These are phyloP conservation scores for Gnathonemus longibarbis DNA, from an alignment of 2,113 vertebrate genomes.

Conservation along the genomic window DNA sequence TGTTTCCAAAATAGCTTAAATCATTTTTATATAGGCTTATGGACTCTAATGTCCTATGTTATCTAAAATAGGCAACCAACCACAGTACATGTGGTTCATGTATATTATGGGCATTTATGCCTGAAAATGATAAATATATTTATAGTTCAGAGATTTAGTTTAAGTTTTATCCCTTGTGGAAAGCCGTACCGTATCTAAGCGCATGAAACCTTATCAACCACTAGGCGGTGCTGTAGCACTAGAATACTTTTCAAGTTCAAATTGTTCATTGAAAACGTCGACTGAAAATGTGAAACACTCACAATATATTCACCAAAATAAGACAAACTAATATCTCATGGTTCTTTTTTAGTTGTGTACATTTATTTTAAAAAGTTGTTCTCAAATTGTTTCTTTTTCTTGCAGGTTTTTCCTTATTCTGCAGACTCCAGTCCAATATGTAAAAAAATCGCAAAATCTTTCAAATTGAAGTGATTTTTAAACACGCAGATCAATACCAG, in stretches of 20 bases:
- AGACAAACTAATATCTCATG: too few relatives aligned
- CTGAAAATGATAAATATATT: slow-evolving; percentile 1
- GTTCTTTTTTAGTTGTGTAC: too few relatives aligned
- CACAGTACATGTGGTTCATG: neutral
- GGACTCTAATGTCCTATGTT: neutral
- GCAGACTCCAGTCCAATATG: too few relatives aligned
- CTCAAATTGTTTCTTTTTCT: too few relatives aligned
- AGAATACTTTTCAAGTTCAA: neutral
- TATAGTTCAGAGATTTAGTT: neutral
- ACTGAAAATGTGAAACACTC: neutral
- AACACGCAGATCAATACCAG: neutral
- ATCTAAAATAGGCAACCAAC: neutral
- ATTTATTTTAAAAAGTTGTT: too few relatives aligned
- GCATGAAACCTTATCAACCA: neutral
- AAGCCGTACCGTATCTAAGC: neutral
- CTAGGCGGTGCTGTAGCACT: neutral
- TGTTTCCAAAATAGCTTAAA: neutral
- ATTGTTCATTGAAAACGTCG: neutral
- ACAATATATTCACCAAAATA: neutral
- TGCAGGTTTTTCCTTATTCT: too few relatives aligned
- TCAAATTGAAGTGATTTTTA: neutral
- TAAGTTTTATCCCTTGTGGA: neutral
- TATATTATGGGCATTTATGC: neutral
- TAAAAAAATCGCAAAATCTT: too few relatives aligned
- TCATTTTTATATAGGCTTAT: neutral